Percentiles rank a stretch among this genome's conserved stretches.
These are phyloP conservation scores for Tipula lateralis DNA, from an alignment of 2,888 invertebrate genomes.

Conservation along the genomic window DNA sequence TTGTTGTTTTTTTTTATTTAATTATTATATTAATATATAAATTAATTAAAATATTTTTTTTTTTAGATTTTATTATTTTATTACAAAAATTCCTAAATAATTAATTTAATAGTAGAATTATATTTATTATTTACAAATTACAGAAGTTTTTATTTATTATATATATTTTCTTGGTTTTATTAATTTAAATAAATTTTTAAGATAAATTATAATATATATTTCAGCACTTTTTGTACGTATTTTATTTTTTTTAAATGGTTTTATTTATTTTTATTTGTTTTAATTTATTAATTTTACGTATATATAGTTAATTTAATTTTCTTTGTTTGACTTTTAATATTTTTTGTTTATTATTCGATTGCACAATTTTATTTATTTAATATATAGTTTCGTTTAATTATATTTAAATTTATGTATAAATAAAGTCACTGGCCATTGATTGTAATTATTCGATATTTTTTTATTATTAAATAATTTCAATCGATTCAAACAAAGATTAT, in stretches of 20 bases:
- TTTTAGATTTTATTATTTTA: background rate
- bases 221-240: slow-evolving; percentile 29
- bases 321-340: background rate
- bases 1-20: background rate
- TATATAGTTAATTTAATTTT: background rate
- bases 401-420: background rate
- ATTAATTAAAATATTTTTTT: background rate
- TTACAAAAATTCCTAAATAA: slow-evolving; percentile 15
- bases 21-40: background rate
- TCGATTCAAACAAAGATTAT: slow-evolving; percentile 26
- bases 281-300: background rate
- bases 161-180: slow-evolving; percentile 13
- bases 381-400: background rate
- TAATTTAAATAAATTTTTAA: background rate
- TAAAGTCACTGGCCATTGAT: slow-evolving; percentile 24
- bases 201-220: background rate
- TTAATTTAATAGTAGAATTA: slow-evolving; percentile 13
- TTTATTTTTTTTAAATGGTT: slow-evolving; percentile 20
- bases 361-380: background rate
- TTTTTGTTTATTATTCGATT: background rate
- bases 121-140: slow-evolving; percentile 19
- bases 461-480: slow-evolving; percentile 34
- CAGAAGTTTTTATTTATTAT: background rate
- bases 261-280: background rate
- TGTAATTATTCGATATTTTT: background rate